Evolutionary conservation across 2,888 invertebrate species (phyloP).

Genomic region (Dasysyrphus albostriatus): DNA sequence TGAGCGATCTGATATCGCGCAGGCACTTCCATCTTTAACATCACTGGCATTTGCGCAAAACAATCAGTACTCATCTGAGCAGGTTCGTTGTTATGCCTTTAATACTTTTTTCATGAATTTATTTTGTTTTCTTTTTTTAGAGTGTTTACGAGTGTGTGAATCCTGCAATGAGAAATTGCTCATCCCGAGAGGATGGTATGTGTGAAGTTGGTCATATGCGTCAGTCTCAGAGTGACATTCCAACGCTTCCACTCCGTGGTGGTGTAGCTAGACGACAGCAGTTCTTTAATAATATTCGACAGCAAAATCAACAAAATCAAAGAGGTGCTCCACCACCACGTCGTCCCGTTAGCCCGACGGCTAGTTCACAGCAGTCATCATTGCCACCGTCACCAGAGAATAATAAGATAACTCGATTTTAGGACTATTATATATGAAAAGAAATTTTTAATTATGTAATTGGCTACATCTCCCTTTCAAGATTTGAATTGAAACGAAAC

Average conservation of each 20-base stretch:
- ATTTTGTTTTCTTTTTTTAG: constrained; percentile 79
- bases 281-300: constrained; percentile 83
- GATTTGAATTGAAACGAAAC: background rate
- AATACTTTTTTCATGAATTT: background rate
- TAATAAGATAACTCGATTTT: constrained; percentile 84
- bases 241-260: constrained; percentile 83
- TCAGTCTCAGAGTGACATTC: constrained; percentile 83
- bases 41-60: constrained; percentile 84
- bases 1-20: constrained; percentile 86
- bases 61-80: constrained; percentile 84
- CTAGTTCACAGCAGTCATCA: constrained; percentile 81
- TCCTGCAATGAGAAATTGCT: constrained; percentile 84
- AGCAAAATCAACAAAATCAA: constrained; percentile 82
- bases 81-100: constrained; percentile 78
- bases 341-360: constrained; percentile 79
- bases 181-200: constrained; percentile 81
- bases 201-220: constrained; percentile 77
- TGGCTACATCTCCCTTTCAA: constrained; percentile 35
- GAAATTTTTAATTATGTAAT: background rate
- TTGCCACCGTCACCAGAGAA: constrained; percentile 81
- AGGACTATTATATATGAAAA: constrained; percentile 35
- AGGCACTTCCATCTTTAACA: constrained; percentile 85
- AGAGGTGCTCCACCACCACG: constrained; percentile 79
- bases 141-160: constrained; percentile 86
- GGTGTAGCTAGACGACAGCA: constrained; percentile 82